These are phyloP conservation scores for Falco rusticolus DNA, from an alignment of 2,797 vertebrate genomes.

Conservation along the genomic window DNA sequence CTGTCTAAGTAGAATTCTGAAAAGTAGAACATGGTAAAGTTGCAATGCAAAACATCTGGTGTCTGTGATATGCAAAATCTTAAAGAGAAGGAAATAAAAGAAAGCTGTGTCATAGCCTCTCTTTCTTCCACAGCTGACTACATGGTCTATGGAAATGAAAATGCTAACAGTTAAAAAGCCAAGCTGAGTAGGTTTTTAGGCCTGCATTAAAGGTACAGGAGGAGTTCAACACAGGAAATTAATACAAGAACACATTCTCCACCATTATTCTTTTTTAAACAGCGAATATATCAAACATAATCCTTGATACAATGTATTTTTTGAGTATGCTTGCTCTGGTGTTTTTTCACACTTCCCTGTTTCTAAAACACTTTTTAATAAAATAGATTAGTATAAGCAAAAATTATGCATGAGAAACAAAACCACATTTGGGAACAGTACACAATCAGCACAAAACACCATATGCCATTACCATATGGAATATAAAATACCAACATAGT, in stretches of 20 bases:
- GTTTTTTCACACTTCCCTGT: background rate
- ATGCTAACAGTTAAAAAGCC: background rate
- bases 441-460: background rate
- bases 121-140: background rate
- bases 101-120: background rate
- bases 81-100: background rate
- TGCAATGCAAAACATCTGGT: conserved; percentile 40
- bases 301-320: background rate
- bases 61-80: conserved; percentile 27
- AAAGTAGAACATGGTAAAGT: background rate
- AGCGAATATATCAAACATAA: background rate
- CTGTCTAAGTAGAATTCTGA: background rate
- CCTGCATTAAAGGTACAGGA: background rate
- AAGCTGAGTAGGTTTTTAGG: background rate
- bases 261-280: background rate
- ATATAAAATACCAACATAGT: background rate
- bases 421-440: conserved; percentile 12
- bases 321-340: background rate
- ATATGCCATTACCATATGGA: background rate
- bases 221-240: background rate
- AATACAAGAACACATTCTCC: background rate
- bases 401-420: background rate
- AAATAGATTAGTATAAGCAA: conserved; percentile 1
- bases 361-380: conserved; percentile 20
- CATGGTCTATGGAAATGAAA: background rate